A percentile compares a stretch with the other conserved stretches of the same genome.
Conservation (phyloP, 2,888 invertebrate genomes). For the Macrosiphum euphorbiae region DNA sequence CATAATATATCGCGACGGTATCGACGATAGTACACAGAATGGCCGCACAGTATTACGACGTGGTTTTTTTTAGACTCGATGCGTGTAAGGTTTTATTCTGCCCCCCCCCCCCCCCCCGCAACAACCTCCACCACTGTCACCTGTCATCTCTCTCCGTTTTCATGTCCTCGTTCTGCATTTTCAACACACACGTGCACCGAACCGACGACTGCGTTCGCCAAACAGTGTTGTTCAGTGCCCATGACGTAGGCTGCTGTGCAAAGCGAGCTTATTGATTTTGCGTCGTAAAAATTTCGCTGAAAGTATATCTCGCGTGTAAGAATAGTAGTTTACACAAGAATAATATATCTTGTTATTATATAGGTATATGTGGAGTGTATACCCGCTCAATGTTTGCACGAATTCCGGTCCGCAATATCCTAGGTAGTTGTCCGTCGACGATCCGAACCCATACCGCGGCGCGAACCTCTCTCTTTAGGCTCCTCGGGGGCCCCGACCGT, state of each 20-base stretch:
- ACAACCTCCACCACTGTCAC: too few species aligned
- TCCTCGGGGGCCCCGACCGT: neutral
- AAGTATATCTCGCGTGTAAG: neutral
- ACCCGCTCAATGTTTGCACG: neutral
- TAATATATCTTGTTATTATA: neutral
- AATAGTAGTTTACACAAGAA: slow-evolving; percentile 9
- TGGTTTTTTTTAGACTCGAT: neutral
- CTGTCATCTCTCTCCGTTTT: neutral
- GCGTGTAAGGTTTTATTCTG: neutral
- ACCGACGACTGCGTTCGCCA: neutral
- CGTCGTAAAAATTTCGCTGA: neutral
- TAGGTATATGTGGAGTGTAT: neutral
- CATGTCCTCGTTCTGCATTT: neutral
- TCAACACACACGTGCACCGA: neutral
- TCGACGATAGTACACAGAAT: neutral
- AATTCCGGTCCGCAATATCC: neutral
- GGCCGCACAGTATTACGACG: neutral
- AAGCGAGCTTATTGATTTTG: neutral
- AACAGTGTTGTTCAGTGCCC: neutral
- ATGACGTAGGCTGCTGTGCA: neutral
- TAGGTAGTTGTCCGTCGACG: neutral
- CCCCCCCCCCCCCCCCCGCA: neutral
- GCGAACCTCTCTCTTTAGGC: neutral
- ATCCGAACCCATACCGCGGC: neutral
- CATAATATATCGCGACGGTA: neutral